Conservation (phyloP, 92 coral and sea anemone genomes). For the Nematostella vectensis region DNA sequence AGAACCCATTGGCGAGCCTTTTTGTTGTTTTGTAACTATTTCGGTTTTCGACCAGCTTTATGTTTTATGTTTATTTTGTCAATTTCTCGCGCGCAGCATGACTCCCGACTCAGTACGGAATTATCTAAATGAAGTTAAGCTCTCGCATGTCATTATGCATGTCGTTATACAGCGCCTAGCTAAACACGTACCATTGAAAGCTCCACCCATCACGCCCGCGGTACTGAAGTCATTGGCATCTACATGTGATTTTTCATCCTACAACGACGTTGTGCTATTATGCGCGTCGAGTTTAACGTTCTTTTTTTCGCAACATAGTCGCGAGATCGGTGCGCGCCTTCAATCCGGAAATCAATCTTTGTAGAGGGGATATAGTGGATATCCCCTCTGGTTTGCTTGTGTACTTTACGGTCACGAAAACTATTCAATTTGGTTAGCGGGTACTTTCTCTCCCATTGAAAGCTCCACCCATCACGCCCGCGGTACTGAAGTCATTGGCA, state of each 20-base stretch:
- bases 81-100: conserved; percentile 10
- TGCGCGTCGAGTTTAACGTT: too few species aligned
- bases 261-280: neutral
- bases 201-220: neutral
- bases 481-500: neutral
- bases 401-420: neutral
- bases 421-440: neutral
- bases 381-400: neutral
- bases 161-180: conserved; percentile 12
- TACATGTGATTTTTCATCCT: neutral
- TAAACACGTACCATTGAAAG: neutral
- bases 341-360: neutral
- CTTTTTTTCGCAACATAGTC: too few species aligned
- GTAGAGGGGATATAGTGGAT: neutral
- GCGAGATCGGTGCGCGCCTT: neutral
- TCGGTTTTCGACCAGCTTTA: too few species aligned
- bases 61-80: neutral
- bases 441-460: too few species aligned
- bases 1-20: neutral
- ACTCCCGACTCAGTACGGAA: conserved; percentile 22
- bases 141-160: conserved; percentile 21
- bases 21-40: neutral
- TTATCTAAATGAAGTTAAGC: conserved; percentile 27
- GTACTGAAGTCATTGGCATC: neutral
- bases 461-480: neutral